A percentile compares a stretch with the other conserved stretches of the same genome.
Evolutionary conservation across 2,888 invertebrate genomes (phyloP).

Genomic region (Dermolepida albohirtum): DNA sequence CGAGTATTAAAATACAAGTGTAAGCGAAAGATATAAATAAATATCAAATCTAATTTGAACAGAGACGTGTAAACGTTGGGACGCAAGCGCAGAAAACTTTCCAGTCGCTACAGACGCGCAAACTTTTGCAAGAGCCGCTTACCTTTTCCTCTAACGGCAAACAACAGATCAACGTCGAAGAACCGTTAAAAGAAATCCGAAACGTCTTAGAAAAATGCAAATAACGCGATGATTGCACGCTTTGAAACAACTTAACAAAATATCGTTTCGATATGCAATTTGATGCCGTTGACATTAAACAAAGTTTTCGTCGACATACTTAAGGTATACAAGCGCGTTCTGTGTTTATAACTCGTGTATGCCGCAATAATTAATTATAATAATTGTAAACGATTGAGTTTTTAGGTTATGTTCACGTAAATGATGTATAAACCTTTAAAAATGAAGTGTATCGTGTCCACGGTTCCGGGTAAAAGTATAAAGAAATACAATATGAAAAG

Average conservation of each 20-base stretch:
- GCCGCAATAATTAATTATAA: too few species aligned
- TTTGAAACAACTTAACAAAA: neutral
- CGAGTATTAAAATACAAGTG: slow-evolving; percentile 14
- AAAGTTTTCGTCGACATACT: too few species aligned
- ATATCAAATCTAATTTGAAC: slow-evolving; percentile 36
- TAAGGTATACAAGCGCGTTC: too few species aligned
- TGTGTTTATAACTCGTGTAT: too few species aligned
- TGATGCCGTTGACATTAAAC: slow-evolving; percentile 6
- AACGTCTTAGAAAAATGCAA: neutral
- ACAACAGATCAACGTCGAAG: slow-evolving; percentile 16
- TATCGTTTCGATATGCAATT: neutral
- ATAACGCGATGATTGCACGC: slow-evolving; percentile 6
- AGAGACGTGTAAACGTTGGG: slow-evolving; percentile 10
- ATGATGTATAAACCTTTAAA: slow-evolving; percentile 30
- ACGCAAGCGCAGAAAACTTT: slow-evolving; percentile 48
- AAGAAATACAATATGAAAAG: slow-evolving; percentile 45
- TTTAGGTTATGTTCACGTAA: slow-evolving; percentile 9
- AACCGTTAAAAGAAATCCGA: slow-evolving; percentile 19
- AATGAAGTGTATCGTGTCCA: slow-evolving; percentile 38
- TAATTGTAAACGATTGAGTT: too few species aligned
- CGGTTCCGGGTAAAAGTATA: slow-evolving; percentile 38
- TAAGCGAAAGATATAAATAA: slow-evolving; percentile 31
- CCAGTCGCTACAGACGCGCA: slow-evolving; percentile 34
- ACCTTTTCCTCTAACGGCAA: slow-evolving; percentile 23
- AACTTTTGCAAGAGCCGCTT: slow-evolving; percentile 33